A percentile compares a stretch with the other conserved stretches of the same genome.
phyloP scores from a whole-genome alignment of 64 coral and sea anemone species.

The Montipora sp. region DNA sequence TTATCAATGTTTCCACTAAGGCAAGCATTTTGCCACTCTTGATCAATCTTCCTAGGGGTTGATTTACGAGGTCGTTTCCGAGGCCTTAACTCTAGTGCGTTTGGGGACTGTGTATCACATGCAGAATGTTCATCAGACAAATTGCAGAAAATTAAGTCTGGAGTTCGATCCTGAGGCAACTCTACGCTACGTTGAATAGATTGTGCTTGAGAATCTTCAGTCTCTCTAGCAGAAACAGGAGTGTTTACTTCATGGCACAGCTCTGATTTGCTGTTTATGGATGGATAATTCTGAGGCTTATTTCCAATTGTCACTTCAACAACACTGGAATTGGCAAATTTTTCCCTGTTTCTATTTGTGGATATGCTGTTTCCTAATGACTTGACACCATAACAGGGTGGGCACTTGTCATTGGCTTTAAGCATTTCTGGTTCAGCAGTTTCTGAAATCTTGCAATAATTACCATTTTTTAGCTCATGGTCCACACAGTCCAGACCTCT shows the following conservation, averaged over 20 bases:
- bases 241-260: background rate
- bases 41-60: constrained; percentile 19
- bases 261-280: background rate
- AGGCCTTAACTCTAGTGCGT: background rate
- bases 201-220: background rate
- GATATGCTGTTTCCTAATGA: background rate
- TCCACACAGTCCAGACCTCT: background rate
- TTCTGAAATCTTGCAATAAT: background rate
- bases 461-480: background rate
- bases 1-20: background rate
- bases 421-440: background rate
- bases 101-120: background rate
- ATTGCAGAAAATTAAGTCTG: background rate
- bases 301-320: background rate
- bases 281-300: background rate
- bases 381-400: background rate
- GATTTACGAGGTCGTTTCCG: constrained; percentile 44
- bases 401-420: background rate
- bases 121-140: background rate
- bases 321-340: background rate
- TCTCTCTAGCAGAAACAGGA: background rate
- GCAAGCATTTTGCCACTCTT: background rate
- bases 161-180: background rate
- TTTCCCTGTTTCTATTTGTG: background rate
- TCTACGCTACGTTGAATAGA: background rate